Percentiles rank a stretch among this genome's conserved stretches.
Conservation (phyloP, 2,888 invertebrate genomes). For the Strigamia maritima region DNA sequence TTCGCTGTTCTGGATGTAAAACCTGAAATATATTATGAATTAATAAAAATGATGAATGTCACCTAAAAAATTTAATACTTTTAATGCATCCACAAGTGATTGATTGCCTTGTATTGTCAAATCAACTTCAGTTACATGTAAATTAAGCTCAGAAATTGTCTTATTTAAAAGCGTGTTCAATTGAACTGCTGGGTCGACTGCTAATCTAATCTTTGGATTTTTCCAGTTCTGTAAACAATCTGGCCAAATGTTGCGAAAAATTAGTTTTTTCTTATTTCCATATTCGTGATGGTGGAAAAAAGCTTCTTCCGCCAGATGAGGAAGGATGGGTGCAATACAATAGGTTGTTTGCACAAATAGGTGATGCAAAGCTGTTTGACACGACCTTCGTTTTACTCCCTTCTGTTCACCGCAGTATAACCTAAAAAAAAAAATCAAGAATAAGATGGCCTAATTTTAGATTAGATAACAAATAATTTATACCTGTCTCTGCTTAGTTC, state of each 20-base stretch:
- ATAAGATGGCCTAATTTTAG: not conserved
- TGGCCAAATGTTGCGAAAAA: constrained; percentile 46
- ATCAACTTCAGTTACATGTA: constrained; percentile 56
- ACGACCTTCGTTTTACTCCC: constrained; percentile 62
- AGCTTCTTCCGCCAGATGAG: constrained; percentile 81
- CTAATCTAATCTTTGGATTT: constrained; percentile 51
- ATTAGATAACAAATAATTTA: not conserved
- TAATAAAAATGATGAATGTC: not conserved
- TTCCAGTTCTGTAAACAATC: constrained; percentile 53
- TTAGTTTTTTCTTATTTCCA: constrained; percentile 41
- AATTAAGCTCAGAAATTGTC: constrained; percentile 50
- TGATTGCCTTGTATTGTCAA: constrained; percentile 50
- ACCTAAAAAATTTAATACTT: not conserved
- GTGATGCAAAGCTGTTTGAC: constrained; percentile 67
- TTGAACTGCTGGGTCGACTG: constrained; percentile 56
- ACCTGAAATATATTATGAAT: constrained; percentile 47
- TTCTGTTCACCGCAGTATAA: constrained; percentile 70
- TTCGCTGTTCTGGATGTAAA: constrained; percentile 51
- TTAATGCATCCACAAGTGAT: not conserved
- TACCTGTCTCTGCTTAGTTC: constrained; percentile 52
- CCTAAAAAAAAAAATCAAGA: constrained; percentile 61
- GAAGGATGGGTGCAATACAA: constrained; percentile 76
- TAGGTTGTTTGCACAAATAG: constrained; percentile 66
- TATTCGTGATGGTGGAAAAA: constrained; percentile 44
- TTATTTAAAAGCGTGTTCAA: constrained; percentile 59